Percentiles rank a stretch among this genome's conserved stretches.
phyloP scores from a whole-genome alignment of 92 coral and sea anemone genomes.

The Heteractis magnifica region DNA sequence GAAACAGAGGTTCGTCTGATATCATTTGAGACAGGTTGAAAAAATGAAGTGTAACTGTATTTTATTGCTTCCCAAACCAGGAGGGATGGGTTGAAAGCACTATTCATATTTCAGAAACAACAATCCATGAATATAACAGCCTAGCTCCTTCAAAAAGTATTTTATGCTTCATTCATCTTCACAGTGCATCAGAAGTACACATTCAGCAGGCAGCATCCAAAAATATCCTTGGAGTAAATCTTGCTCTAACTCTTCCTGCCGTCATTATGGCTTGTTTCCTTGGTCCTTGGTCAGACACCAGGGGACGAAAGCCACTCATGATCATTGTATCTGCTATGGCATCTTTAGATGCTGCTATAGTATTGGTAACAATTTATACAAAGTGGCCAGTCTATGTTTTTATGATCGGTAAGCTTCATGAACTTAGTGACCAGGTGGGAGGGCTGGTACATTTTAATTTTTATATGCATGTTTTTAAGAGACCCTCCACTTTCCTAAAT shows the following conservation, averaged over 20 bases:
- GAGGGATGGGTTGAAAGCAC: no score
- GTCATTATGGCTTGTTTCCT: constrained; percentile 70
- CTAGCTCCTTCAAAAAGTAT: background rate
- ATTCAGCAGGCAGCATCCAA: constrained; percentile 69
- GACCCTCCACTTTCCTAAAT: no score
- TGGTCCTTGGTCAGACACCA: constrained; percentile 88
- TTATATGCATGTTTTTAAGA: no score
- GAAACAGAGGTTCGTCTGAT: no score
- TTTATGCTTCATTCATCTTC: background rate
- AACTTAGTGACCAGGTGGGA: no score
- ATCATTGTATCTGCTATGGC: constrained; percentile 61
- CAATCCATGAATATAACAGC: no score
- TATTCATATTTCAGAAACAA: no score
- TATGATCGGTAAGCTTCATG: constrained; percentile 68
- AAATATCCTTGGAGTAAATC: constrained; percentile 63
- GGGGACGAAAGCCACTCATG: constrained; percentile 82
- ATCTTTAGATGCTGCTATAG: constrained; percentile 52
- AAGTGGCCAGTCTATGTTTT: constrained; percentile 71
- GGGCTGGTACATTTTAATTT: no score
- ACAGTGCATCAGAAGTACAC: background rate
- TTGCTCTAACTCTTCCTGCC: constrained; percentile 81
- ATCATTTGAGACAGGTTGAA: no score
- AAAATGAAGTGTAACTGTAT: no score
- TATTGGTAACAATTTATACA: constrained; percentile 61
- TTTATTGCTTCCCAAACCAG: no score